A percentile compares a stretch with the other conserved stretches of the same genome.
These are phyloP conservation scores for Drosophila melanogaster DNA, from an alignment of 1,140 invertebrate genomes.

Conservation along the genomic window DNA sequence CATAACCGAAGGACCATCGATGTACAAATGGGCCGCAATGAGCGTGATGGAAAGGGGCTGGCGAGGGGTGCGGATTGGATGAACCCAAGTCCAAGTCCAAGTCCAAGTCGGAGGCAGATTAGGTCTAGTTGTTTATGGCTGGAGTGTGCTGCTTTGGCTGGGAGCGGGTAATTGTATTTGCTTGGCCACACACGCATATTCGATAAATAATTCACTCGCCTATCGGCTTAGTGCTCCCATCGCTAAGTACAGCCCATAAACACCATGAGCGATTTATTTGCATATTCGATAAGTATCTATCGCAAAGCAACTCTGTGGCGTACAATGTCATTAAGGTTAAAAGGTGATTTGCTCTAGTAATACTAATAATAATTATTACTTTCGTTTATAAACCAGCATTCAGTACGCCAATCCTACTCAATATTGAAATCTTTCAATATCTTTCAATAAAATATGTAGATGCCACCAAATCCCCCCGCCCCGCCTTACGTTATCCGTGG, in stretches of 20 bases:
- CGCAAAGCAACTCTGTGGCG: background rate
- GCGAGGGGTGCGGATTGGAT: background rate
- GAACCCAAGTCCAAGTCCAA: background rate
- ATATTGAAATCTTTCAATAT: conserved; percentile 83
- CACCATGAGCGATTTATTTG: conserved; percentile 26
- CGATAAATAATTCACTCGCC: conserved; percentile 49
- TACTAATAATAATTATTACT: too few relatives aligned
- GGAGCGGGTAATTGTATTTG: conserved; percentile 45
- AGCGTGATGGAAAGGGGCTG: too few relatives aligned
- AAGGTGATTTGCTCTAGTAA: background rate
- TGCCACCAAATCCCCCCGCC: conserved; percentile 42
- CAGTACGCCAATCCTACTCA: conserved; percentile 24
- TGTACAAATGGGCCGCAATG: conserved; percentile 21
- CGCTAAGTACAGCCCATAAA: background rate
- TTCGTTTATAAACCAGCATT: background rate
- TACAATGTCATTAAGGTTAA: background rate
- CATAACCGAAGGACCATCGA: conserved; percentile 37
- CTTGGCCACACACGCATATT: conserved; percentile 39
- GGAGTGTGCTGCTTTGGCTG: conserved; percentile 20
- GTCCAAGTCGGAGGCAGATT: conserved; percentile 25
- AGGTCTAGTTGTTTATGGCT: conserved; percentile 47
- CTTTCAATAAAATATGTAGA: conserved; percentile 84
- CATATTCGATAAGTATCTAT: conserved; percentile 29
- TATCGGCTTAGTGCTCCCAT: conserved; percentile 35
- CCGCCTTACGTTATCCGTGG: conserved; percentile 6